Evolutionary conservation across 2,888 invertebrate species (phyloP), one percentile per base, ranked within the genome.

Genomic region (Diplolepis rosae): DNA sequence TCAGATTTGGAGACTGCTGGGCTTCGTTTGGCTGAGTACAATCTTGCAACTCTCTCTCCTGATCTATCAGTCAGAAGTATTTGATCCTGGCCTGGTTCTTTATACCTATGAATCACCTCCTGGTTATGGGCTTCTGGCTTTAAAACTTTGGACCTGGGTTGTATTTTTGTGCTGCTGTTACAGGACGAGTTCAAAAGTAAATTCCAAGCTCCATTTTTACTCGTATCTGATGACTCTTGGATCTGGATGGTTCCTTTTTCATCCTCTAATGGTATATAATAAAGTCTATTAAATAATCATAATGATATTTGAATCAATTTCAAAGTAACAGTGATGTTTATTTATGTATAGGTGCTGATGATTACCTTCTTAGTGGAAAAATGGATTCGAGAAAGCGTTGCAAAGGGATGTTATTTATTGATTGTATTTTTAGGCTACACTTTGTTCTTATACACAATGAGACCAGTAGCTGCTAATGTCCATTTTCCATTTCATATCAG

Each of bases 21-120:
- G 94, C 1, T 97, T 97, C 88, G 94, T 96, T 91, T 93, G 94
- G 76, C 84, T 93, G 6, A 97, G 95, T 82, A 89, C 92, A 0
- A 90, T 95, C 65, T 92, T 93, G 0, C 96, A 95, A 83, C 90
- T 93, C 2, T 91, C 93, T 0, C 91, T 97, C 39, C 96, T 96
- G 84, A 91, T 96, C 3, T 96, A 95, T 84, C 94, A 97, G 84
- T 93, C 94, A 51, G 91, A 93, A 90, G 95, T 93, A 1, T 97
- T 97, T 85, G 98, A 98, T 88, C 96, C 97, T 0, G 98, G 97
- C 1, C 92, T 95, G 88, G 97, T 98, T 0, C 87, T 97, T 11
- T 97, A 98, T 85, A 88, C 96, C 1, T 98, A 97, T 84, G 97
- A 98, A 89, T 96, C 96, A 50, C 95, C 95, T 0, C 95, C 97